Evolutionary conservation across 2,113 vertebrate genomes (phyloP), one percentile per base, ranked within the genome.

Genomic region (Tenrec ecaudatus): DNA sequence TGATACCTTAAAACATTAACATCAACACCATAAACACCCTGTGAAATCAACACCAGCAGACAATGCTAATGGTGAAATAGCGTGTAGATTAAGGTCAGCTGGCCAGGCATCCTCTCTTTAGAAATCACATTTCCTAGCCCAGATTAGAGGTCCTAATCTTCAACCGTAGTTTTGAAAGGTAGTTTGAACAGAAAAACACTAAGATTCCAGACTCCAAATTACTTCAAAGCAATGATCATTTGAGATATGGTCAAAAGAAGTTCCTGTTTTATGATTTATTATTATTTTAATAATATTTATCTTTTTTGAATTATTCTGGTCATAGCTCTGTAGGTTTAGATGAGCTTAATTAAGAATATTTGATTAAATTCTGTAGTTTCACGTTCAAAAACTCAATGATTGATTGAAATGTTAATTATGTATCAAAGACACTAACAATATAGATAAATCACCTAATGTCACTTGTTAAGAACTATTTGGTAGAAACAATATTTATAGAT

Each of bases 191-290:
- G 14, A 43, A 94, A 91, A 53, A 53, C 9, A 7, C 89, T 86
- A 76, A 47, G 2, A 20, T 68, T 95, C 38, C 22, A 58, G 92
- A 60, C 86, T 96, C 84, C 84, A 94, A 93, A 80, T 71, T 7
- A 31, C 79, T 23, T 19, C 57, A 69, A 90, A 93, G 83, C 79
- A 93, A 73, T 79, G 57, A 38, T 95, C n/a, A 86, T 95, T 57
- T 79, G 38, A 33, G 23, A 27, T 85, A 93, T 92, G 43, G 10
- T 88, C 84, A 87, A 89, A 71, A 11, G 77, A 43, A 33, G 82
- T 23, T 0, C 0, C 66, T 90, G 0, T 20, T 93, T 90, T 85
- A 77, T 53, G 16, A 64, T 68, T 20, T 53, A 11, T 92, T 33
- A 5, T 17, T 31, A 60, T 43, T 47, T 69, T 14, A 31, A 43